Evolutionary conservation across 1,140 invertebrate genomes (phyloP).

Genomic region (Meloidogyne exigua): DNA sequence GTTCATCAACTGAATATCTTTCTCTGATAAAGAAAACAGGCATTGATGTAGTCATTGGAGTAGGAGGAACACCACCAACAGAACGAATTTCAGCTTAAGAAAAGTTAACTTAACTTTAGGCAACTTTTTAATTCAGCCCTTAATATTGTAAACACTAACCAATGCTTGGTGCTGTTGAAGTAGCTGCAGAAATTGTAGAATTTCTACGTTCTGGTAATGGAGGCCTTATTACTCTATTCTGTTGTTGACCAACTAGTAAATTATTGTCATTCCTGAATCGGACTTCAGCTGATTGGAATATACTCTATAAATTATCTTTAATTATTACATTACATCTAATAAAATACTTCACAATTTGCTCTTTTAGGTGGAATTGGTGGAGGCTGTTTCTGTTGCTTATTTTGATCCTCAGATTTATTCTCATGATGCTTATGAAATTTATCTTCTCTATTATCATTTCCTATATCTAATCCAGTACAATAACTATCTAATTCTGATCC

Average conservation of each 20-base stretch:
- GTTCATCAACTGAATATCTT: background rate
- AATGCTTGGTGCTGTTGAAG: conserved; percentile 33
- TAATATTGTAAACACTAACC: too few species aligned
- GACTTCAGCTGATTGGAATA: background rate
- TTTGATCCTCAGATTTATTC: background rate
- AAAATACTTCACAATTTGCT: background rate
- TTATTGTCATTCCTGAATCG: background rate
- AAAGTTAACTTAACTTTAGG: too few species aligned
- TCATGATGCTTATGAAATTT: background rate
- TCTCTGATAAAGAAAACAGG: background rate
- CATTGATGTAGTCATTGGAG: background rate
- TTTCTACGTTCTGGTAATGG: conserved; percentile 42
- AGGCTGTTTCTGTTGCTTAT: conserved; percentile 1
- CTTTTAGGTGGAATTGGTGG: conserved; percentile 17
- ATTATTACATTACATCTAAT: background rate
- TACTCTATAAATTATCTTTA: background rate
- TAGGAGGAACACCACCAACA: background rate
- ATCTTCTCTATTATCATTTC: conserved; percentile 6
- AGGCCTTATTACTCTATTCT: background rate
- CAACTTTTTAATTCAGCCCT: too few species aligned
- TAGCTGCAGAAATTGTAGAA: conserved; percentile 47
- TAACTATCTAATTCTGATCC: conserved; percentile 36
- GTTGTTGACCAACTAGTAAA: background rate
- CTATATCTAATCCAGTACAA: conserved; percentile 20
- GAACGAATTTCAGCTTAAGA: background rate